These are phyloP conservation scores for Corythornis cristatus DNA, from an alignment of 2,113 vertebrate species.

Conservation along the genomic window DNA sequence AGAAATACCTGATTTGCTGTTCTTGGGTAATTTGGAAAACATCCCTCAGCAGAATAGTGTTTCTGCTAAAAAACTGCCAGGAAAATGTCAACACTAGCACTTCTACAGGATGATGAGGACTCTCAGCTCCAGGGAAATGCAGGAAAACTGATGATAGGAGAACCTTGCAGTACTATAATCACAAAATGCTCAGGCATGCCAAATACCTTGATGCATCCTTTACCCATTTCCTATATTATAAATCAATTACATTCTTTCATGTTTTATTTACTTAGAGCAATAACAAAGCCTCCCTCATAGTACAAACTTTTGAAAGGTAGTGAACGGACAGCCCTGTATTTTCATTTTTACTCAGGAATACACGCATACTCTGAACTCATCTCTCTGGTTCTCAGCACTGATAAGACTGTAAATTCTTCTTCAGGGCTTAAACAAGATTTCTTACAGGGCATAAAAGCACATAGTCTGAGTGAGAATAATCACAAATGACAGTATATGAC, in stretches of 20 bases:
- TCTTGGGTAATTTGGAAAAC: neutral
- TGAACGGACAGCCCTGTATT: neutral
- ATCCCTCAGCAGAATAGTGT: neutral
- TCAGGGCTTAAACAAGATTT: neutral
- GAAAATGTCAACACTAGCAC: neutral
- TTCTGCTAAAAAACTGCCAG: constrained; percentile 13
- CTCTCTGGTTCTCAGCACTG: neutral
- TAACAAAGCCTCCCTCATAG: neutral
- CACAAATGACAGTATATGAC: neutral
- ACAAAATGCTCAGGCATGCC: neutral
- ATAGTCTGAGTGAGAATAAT: neutral
- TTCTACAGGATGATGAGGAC: neutral
- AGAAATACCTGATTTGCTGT: neutral
- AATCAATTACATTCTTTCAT: neutral
- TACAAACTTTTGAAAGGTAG: neutral
- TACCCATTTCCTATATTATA: neutral
- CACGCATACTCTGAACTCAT: neutral
- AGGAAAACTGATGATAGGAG: neutral
- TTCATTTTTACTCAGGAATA: neutral
- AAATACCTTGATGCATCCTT: neutral
- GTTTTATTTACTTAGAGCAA: neutral
- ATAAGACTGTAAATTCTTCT: neutral
- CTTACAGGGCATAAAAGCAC: neutral
- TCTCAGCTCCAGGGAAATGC: neutral
- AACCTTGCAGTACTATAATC: rapidly evolving